Percentiles rank a stretch among this genome's conserved stretches.
Evolutionary conservation across 2,888 invertebrate genomes (phyloP).

Genomic region (Bombylius major): DNA sequence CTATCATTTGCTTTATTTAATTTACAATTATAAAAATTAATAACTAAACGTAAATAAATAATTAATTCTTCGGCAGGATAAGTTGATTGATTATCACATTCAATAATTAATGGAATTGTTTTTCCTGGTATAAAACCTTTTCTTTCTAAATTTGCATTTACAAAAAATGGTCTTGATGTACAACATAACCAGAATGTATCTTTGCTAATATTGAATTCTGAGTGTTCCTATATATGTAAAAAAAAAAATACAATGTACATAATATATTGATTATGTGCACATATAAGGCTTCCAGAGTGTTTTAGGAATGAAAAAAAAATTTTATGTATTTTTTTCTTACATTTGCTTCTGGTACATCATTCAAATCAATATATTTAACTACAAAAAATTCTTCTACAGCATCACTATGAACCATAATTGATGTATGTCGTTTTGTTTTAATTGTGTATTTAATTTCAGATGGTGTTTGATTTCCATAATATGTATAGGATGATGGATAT

Average conservation of each 20-base stretch:
- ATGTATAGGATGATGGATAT: not conserved
- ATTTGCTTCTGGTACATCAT: not conserved
- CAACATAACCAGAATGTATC: not conserved
- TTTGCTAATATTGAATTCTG: not conserved
- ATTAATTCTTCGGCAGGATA: not conserved
- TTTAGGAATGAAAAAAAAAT: too few relatives aligned
- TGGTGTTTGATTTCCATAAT: not conserved
- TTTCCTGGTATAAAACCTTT: not conserved
- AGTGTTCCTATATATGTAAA: not conserved
- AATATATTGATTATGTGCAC: too few relatives aligned
- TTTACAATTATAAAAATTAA: not conserved
- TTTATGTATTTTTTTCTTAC: not conserved
- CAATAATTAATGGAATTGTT: not conserved
- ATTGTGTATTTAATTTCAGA: not conserved
- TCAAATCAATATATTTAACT: not conserved
- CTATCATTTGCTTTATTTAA: too few relatives aligned
- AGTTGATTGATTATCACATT: not conserved
- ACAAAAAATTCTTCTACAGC: not conserved
- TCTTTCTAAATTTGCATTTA: not conserved
- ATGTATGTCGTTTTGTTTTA: not conserved
- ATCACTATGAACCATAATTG: not conserved
- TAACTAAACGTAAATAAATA: not conserved
- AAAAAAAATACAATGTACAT: too few relatives aligned
- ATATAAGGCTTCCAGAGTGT: too few relatives aligned
- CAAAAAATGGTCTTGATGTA: not conserved